These are phyloP conservation scores for Pachycephus smyrnensis DNA, from an alignment of 2,888 invertebrate species.

Conservation along the genomic window DNA sequence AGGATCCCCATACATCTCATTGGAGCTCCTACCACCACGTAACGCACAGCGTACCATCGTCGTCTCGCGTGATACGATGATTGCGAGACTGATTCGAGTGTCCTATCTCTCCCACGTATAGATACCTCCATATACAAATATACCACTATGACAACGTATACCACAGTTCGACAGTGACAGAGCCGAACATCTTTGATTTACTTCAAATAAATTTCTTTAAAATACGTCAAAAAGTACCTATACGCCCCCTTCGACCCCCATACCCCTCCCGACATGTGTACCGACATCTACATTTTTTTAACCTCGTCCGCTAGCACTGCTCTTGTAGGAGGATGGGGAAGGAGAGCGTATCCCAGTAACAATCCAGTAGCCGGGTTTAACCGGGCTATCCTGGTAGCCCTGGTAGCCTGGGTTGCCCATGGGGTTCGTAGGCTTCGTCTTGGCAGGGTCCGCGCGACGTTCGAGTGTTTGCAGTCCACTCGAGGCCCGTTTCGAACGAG, in stretches of 20 bases:
- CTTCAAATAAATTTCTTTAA: neutral
- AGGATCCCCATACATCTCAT: neutral
- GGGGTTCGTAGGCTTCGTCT: slow-evolving; percentile 41
- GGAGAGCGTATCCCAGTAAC: neutral
- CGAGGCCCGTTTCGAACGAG: slow-evolving; percentile 63
- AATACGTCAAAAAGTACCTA: neutral
- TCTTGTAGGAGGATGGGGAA: neutral
- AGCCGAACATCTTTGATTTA: neutral
- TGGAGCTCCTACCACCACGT: neutral
- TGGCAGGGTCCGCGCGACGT: slow-evolving; percentile 41
- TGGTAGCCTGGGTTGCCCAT: slow-evolving; percentile 24
- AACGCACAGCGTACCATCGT: neutral
- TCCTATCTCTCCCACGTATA: neutral
- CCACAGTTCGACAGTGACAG: neutral
- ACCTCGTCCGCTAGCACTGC: neutral
- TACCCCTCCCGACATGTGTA: neutral
- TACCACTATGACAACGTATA: neutral
- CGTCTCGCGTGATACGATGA: slow-evolving; percentile 2
- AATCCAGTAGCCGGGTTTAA: neutral
- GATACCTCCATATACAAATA: neutral
- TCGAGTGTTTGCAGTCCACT: slow-evolving; percentile 67
- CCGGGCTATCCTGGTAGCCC: slow-evolving; percentile 10
- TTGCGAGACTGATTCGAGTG: neutral
- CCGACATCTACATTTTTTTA: neutral
- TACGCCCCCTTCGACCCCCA: too few species aligned